Percentiles rank a stretch among this genome's conserved stretches.
phyloP scores from a whole-genome alignment of 2,113 vertebrate species.

The Trochalopteron elliotii region DNA sequence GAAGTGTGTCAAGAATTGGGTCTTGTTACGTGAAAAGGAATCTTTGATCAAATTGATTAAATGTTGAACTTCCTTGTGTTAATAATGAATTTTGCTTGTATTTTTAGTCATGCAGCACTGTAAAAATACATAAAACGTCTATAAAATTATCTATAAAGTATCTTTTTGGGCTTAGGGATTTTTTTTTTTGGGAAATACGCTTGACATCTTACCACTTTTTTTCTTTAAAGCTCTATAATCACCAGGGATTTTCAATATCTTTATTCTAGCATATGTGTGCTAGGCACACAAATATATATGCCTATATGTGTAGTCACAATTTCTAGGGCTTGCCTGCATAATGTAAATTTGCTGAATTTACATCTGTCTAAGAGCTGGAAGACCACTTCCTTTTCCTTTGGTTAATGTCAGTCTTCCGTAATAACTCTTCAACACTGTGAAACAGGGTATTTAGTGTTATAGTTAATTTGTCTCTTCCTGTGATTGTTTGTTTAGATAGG shows the following conservation, averaged over 20 bases:
- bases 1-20: not conserved
- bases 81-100: not conserved
- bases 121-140: not conserved
- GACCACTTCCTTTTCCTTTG: slow-evolving; percentile 34
- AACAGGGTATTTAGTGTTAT: not conserved
- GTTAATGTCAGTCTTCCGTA: not conserved
- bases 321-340: not conserved
- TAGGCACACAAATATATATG: rapidly evolving
- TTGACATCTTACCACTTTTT: not conserved
- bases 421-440: not conserved
- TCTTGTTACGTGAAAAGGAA: not conserved
- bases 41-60: not conserved
- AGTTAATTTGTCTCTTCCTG: slow-evolving; percentile 30
- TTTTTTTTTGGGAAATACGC: not conserved
- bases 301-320: not conserved
- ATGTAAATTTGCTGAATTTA: not conserved
- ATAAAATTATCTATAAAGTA: not conserved
- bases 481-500: slow-evolving; percentile 21
- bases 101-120: not conserved
- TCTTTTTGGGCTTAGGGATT: not conserved
- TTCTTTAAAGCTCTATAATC: not conserved
- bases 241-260: not conserved
- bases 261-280: not conserved
- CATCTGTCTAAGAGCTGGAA: not conserved
- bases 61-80: not conserved